Percentiles rank a stretch among this genome's conserved stretches.
Evolutionary conservation across 2,113 vertebrate species (phyloP).

Genomic region (Smithornis capensis): DNA sequence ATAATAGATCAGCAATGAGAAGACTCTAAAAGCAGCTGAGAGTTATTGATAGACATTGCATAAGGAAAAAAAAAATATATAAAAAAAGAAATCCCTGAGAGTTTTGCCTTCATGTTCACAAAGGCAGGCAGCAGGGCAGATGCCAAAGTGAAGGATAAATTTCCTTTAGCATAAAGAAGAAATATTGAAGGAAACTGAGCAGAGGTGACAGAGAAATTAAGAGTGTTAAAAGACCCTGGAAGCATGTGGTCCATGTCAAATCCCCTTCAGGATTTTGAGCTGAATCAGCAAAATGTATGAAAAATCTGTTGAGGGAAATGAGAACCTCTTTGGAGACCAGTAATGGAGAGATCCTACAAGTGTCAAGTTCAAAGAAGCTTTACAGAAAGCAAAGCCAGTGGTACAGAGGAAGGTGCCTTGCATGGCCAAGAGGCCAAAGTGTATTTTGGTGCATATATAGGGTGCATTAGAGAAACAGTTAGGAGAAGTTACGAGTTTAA

Average conservation of each 20-base stretch:
- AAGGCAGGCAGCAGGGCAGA: neutral
- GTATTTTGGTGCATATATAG: neutral
- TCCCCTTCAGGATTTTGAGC: neutral
- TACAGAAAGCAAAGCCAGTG: neutral
- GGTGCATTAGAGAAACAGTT: neutral
- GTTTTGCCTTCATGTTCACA: constrained; percentile 24
- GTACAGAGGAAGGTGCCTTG: neutral
- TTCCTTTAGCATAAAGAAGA: constrained; percentile 50
- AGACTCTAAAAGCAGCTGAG: constrained; percentile 38
- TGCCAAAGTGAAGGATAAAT: constrained; percentile 34
- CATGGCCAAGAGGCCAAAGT: neutral
- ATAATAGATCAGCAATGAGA: constrained; percentile 34
- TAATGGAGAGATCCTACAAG: neutral
- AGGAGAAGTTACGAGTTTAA: constrained; percentile 36
- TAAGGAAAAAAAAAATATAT: neutral
- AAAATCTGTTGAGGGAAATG: constrained; percentile 12
- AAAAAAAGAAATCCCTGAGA: neutral
- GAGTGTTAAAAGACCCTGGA: constrained; percentile 3
- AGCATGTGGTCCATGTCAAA: neutral
- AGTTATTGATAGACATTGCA: constrained; percentile 36
- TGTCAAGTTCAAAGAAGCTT: neutral
- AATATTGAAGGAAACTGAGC: constrained; percentile 34
- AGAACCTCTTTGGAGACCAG: neutral
- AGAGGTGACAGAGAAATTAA: constrained; percentile 44
- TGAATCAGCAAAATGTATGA: neutral